Evolutionary conservation across 2,888 invertebrate species (phyloP).

Genomic region (Leucozona laternaria): DNA sequence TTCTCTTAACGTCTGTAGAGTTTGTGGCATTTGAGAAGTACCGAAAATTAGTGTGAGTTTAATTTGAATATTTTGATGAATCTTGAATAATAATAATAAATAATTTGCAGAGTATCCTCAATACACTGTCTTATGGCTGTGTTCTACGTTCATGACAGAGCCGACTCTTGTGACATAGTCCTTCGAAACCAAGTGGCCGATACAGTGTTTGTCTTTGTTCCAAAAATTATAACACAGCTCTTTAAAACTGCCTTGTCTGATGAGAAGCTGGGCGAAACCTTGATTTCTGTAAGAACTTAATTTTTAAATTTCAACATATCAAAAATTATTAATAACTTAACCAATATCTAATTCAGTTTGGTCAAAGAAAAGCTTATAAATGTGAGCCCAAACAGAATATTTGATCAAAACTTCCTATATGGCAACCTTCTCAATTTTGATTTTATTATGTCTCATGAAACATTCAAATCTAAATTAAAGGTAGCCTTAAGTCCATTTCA

Average conservation of each 20-base stretch:
- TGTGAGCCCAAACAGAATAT: no score
- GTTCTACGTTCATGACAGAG: conserved; percentile 86
- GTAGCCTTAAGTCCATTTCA: no score
- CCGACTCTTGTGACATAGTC: conserved; percentile 85
- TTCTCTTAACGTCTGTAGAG: conserved; percentile 87
- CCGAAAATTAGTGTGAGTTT: conserved; percentile 86
- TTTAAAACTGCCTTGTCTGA: conserved; percentile 84
- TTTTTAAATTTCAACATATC: not conserved
- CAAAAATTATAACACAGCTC: conserved; percentile 85
- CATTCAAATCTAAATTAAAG: no score
- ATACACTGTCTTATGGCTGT: conserved; percentile 87
- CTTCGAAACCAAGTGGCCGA: conserved; percentile 85
- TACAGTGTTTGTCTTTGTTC: conserved; percentile 86
- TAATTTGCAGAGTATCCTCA: conserved; percentile 83
- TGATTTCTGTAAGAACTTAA: conserved; percentile 84
- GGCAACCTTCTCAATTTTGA: no score
- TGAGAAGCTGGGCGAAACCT: conserved; percentile 85
- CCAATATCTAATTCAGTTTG: no score
- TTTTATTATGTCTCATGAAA: no score
- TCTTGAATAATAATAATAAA: not conserved
- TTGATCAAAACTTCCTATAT: no score
- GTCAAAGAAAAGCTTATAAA: no score
- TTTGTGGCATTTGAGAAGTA: conserved; percentile 88
- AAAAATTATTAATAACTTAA: no score
- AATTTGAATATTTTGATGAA: not conserved